Evolutionary conservation across 2,797 vertebrate species (phyloP).

Genomic region (Rhinogobio ventralis): DNA sequence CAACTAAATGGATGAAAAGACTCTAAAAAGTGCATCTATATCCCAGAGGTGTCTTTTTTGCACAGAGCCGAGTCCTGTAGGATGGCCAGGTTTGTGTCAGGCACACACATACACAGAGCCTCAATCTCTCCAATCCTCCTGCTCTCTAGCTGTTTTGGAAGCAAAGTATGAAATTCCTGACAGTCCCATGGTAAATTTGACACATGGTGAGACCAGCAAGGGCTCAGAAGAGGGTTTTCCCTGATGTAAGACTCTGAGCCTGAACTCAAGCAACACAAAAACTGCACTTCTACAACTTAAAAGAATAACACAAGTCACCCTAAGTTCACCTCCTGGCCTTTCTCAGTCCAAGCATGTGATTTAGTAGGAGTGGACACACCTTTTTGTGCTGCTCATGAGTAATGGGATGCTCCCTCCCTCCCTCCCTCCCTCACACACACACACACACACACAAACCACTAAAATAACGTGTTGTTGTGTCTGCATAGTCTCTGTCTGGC

Average conservation of each 20-base stretch:
- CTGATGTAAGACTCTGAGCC: conserved; percentile 43
- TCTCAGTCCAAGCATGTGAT: conserved; percentile 24
- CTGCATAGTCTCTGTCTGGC: background rate
- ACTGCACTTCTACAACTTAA: background rate
- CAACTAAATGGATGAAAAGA: conserved; percentile 3
- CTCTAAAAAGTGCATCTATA: conserved; percentile 6
- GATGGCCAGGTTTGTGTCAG: conserved; percentile 14
- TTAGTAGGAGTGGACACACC: conserved; percentile 33
- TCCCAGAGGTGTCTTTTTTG: conserved; percentile 19
- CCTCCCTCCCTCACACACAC: conserved; percentile 60
- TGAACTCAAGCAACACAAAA: conserved; percentile 45
- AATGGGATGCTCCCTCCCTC: conserved; percentile 58
- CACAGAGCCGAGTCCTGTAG: conserved; percentile 1
- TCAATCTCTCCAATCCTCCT: conserved; percentile 57
- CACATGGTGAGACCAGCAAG: conserved; percentile 74
- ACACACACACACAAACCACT: conserved; percentile 64
- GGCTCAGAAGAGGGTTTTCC: conserved; percentile 64
- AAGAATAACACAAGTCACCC: conserved; percentile 21
- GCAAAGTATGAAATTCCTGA: conserved; percentile 95
- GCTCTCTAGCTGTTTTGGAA: conserved; percentile 82
- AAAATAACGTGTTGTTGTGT: conserved; percentile 34
- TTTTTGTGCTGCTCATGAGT: conserved; percentile 28
- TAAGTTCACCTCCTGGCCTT: conserved; percentile 22
- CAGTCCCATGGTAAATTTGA: conserved; percentile 86
- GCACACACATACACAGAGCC: conserved; percentile 33